These are phyloP conservation scores for Thecophora atra DNA, from an alignment of 2,888 invertebrate genomes.

Conservation along the genomic window DNA sequence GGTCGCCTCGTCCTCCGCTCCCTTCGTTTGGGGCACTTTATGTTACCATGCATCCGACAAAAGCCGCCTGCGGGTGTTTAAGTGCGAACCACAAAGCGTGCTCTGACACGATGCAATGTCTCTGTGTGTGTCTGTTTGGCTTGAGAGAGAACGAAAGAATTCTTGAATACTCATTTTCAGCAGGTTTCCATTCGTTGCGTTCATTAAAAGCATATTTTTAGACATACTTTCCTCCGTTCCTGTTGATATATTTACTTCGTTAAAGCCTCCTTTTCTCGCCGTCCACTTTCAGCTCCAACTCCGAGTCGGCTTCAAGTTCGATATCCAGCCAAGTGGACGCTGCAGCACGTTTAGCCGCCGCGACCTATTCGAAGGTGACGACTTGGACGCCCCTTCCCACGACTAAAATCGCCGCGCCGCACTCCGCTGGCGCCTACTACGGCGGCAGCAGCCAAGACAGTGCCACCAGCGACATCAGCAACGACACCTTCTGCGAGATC, in stretches of 20 bases:
- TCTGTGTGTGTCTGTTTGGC: constrained; percentile 46
- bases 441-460: constrained; percentile 39
- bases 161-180: neutral
- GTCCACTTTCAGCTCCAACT: constrained; percentile 66
- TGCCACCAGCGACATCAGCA: constrained; percentile 55
- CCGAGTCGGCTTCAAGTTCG: constrained; percentile 70
- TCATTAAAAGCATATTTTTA: too few relatives aligned
- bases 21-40: neutral
- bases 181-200: too few relatives aligned
- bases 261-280: neutral
- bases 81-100: constrained; percentile 48
- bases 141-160: neutral
- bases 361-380: constrained; percentile 2
- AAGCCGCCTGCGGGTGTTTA: constrained; percentile 15
- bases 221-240: too few relatives aligned
- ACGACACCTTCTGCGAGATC: constrained; percentile 61
- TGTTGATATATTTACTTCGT: neutral
- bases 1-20: too few relatives aligned
- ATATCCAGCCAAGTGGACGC: constrained; percentile 68
- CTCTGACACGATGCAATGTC: constrained; percentile 59
- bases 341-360: constrained; percentile 53
- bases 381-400: constrained; percentile 59
- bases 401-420: constrained; percentile 60
- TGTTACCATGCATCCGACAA: constrained; percentile 18
- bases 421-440: constrained; percentile 49